These are phyloP conservation scores for Dolichomitus sp. DNA, from an alignment of 2,888 invertebrate genomes.

Conservation along the genomic window DNA sequence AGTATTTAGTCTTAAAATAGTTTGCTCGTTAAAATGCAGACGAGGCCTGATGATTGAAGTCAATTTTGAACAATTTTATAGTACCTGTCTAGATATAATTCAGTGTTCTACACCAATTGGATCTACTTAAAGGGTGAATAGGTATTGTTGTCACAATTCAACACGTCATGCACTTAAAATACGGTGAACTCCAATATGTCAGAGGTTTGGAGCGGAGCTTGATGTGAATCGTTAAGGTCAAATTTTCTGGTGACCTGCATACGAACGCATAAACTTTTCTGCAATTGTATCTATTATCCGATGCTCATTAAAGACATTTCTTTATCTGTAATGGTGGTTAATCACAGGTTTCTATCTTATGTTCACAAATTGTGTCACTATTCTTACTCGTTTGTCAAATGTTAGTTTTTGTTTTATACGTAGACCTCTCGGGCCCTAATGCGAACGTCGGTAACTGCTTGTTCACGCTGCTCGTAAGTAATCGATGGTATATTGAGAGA, in stretches of 20 bases:
- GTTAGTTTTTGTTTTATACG: slow-evolving; percentile 31
- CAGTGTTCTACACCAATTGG: slow-evolving; percentile 2
- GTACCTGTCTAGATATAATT: no score
- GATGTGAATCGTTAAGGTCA: slow-evolving; percentile 19
- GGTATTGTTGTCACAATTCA: slow-evolving; percentile 6
- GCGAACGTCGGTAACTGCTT: slow-evolving; percentile 33
- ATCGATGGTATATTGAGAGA: neutral
- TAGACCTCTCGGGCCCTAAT: slow-evolving; percentile 62
- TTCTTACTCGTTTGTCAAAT: neutral
- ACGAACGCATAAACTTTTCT: slow-evolving; percentile 36
- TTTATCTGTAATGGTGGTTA: neutral
- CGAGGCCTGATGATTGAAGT: no score
- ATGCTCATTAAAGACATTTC: neutral
- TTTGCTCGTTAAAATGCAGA: neutral
- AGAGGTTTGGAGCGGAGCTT: slow-evolving; percentile 31
- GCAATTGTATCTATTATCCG: slow-evolving; percentile 19
- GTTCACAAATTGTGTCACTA: neutral
- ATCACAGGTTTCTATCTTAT: slow-evolving; percentile 41
- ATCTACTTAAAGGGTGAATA: neutral
- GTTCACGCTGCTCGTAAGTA: neutral
- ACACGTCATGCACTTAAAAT: slow-evolving; percentile 18
- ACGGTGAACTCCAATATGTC: slow-evolving; percentile 50
- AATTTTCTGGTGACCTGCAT: slow-evolving; percentile 19
- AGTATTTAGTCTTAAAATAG: neutral
- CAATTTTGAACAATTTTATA: no score